phyloP scores from a whole-genome alignment of 2,113 vertebrate species.

The Salvator merianae region DNA sequence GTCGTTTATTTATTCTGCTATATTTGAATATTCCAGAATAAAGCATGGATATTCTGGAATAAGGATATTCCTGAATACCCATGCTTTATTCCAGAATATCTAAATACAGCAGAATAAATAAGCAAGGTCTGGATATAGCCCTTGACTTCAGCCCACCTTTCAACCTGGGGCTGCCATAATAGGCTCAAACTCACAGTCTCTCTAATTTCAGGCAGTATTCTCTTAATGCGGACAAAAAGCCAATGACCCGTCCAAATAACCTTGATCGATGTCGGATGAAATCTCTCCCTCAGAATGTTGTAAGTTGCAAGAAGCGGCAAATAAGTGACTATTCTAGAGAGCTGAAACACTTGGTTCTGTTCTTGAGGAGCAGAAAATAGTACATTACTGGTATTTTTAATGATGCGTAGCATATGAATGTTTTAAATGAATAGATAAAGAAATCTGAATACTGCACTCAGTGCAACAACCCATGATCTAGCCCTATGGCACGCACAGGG shows the following conservation, averaged over 20 bases:
- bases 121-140: no score
- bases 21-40: no score
- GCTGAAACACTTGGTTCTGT: background rate
- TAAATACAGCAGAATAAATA: no score
- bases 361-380: background rate
- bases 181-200: background rate
- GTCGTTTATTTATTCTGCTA: no score
- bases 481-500: background rate
- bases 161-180: background rate
- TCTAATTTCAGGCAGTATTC: slow-evolving; percentile 81
- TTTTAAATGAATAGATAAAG: no score
- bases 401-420: background rate
- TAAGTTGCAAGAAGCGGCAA: slow-evolving; percentile 60
- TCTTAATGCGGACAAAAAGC: slow-evolving; percentile 74
- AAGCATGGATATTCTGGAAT: no score
- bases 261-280: slow-evolving; percentile 83
- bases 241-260: slow-evolving; percentile 81
- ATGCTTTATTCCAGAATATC: no score
- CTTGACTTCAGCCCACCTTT: background rate
- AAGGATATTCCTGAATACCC: no score
- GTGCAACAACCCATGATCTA: background rate
- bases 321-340: background rate
- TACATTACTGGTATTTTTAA: no score
- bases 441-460: no score
- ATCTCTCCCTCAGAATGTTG: slow-evolving; percentile 82